Conservation (phyloP, 2,888 invertebrate genomes). For the Venustoraphidia nigricollis region DNA sequence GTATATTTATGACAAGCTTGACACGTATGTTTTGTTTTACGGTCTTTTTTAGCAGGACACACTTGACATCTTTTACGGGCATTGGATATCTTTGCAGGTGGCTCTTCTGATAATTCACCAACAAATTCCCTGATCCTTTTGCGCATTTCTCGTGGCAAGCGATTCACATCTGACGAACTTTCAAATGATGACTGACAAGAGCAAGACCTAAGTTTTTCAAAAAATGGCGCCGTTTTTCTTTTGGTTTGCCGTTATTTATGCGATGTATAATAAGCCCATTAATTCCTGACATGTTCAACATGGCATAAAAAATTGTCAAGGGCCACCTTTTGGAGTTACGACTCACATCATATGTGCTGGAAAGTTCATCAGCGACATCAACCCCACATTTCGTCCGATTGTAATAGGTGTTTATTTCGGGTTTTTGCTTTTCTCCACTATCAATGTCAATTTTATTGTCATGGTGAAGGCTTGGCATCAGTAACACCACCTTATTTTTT, state of each 20-base stretch:
- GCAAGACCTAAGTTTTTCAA: no score
- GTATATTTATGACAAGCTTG: no score
- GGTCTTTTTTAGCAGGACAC: no score
- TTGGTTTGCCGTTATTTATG: background rate
- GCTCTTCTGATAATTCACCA: no score
- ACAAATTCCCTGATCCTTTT: no score
- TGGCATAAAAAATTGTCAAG: constrained; percentile 8
- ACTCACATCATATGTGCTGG: constrained; percentile 8
- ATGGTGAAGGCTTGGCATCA: constrained; percentile 8
- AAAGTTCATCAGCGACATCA: constrained; percentile 9
- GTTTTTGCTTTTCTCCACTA: constrained; percentile 9
- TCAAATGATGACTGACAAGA: no score
- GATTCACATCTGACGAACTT: no score
- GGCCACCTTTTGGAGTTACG: no score
- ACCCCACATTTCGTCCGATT: constrained; percentile 10
- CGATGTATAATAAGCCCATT: constrained; percentile 6
- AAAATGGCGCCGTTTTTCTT: background rate
- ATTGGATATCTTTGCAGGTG: no score
- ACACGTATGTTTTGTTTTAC: no score
- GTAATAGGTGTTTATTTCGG: constrained; percentile 8
- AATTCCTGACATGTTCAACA: constrained; percentile 9
- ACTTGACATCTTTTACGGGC: no score
- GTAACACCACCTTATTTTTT: constrained; percentile 9
- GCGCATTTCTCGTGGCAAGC: no score
- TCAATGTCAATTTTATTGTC: constrained; percentile 8